These are phyloP conservation scores for Glomeris maerens DNA, from an alignment of 1,140 invertebrate genomes.

Conservation along the genomic window DNA sequence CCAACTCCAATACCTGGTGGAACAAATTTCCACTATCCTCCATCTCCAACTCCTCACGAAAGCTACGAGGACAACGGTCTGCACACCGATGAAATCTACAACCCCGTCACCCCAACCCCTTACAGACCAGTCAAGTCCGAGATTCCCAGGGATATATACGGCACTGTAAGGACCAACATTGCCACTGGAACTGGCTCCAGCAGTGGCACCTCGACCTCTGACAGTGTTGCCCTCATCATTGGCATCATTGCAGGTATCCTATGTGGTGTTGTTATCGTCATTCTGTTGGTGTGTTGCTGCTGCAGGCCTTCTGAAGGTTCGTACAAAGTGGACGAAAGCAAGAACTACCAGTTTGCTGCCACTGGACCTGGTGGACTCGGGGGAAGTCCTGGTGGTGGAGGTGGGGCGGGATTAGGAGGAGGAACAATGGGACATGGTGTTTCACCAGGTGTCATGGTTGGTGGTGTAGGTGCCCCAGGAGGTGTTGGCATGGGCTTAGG, in stretches of 20 bases:
- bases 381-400: constrained; percentile 24
- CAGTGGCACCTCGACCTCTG: constrained; percentile 3
- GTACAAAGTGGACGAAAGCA: constrained; percentile 76
- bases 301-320: constrained; percentile 69
- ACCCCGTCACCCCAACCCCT: constrained; percentile 2
- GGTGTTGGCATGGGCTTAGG: not conserved
- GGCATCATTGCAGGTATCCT: constrained; percentile 79
- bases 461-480: not conserved
- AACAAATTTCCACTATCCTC: too few relatives aligned
- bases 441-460: constrained; percentile 33
- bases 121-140: constrained; percentile 30
- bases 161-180: too few relatives aligned
- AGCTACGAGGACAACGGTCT: not conserved
- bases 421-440: constrained; percentile 43
- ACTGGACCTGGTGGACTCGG: constrained; percentile 46
- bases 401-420: constrained; percentile 5
- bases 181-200: too few relatives aligned
- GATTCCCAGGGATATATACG: too few relatives aligned
- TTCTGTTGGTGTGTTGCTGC: constrained; percentile 76
- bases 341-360: constrained; percentile 30
- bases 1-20: not conserved
- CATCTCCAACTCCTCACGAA: too few relatives aligned
- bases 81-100: constrained; percentile 11
- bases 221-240: constrained; percentile 51
- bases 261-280: constrained; percentile 78